phyloP scores from a whole-genome alignment of 2,113 vertebrate species.

The Oreochromis niloticus region DNA sequence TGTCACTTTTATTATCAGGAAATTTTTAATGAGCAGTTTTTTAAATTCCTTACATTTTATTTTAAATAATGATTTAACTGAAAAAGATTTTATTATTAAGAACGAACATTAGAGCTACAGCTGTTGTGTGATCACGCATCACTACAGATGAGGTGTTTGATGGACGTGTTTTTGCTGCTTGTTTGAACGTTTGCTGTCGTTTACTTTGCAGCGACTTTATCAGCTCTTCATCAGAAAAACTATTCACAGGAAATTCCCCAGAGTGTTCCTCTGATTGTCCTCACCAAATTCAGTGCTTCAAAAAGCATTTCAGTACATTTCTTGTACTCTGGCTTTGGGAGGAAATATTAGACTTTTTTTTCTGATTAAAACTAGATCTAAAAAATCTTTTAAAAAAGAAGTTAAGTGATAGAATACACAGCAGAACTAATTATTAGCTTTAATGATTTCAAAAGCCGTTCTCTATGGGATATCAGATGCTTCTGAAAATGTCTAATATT shows the following conservation, averaged over 20 bases:
- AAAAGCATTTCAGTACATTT: background rate
- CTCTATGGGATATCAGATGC: background rate
- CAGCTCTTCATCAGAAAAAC: background rate
- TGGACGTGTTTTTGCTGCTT: background rate
- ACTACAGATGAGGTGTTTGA: background rate
- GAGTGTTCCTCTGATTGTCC: background rate
- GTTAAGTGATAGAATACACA: background rate
- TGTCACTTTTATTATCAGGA: background rate
- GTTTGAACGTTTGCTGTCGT: background rate
- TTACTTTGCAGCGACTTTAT: background rate
- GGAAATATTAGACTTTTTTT: background rate
- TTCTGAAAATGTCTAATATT: background rate
- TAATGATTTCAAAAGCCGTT: background rate
- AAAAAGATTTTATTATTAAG: background rate
- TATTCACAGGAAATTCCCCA: background rate
- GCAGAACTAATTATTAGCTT: background rate
- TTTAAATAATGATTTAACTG: background rate
- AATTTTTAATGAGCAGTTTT: background rate
- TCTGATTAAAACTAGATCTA: background rate
- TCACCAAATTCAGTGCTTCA: background rate
- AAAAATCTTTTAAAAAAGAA: background rate
- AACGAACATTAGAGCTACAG: background rate
- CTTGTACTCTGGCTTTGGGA: background rate
- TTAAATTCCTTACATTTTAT: background rate
- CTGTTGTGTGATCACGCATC: background rate